phyloP scores from a whole-genome alignment of 35 echinoderm and acorn worm genomes.

The Nesometra sesokonis region DNA sequence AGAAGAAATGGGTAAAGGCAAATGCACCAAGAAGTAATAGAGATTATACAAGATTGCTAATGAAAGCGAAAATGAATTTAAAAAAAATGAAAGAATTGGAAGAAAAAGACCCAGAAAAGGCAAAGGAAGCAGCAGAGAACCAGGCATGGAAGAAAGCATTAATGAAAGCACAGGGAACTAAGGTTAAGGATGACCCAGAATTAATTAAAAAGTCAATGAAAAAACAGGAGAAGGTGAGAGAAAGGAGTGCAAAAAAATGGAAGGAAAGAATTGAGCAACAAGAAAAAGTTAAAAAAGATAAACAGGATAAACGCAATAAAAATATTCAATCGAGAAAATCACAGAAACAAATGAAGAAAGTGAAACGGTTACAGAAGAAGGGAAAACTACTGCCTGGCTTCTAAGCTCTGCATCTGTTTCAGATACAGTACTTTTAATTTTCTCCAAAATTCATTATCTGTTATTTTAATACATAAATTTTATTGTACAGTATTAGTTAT shows the following conservation, averaged over 20 bases:
- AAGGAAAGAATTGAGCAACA: constrained; percentile 42
- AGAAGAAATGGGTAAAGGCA: constrained; percentile 49
- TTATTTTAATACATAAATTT: no score
- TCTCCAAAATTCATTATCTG: no score
- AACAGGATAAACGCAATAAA: constrained; percentile 49
- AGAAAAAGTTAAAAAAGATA: constrained; percentile 40
- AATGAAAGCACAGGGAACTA: constrained; percentile 50
- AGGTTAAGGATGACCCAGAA: constrained; percentile 69
- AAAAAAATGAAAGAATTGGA: constrained; percentile 71
- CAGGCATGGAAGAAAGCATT: constrained; percentile 73
- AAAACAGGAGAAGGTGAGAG: constrained; percentile 60
- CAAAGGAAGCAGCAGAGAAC: constrained; percentile 39
- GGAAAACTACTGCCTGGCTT: constrained; percentile 58
- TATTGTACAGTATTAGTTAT: no score
- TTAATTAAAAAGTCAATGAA: constrained; percentile 85
- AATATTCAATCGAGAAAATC: constrained; percentile 64
- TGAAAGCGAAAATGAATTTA: constrained; percentile 61
- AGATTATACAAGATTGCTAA: constrained; percentile 56
- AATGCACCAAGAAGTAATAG: constrained; percentile 49
- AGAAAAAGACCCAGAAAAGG: constrained; percentile 61
- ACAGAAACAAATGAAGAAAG: constrained; percentile 57
- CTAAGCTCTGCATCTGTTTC: background rate
- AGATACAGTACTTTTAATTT: no score
- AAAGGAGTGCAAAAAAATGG: constrained; percentile 67
- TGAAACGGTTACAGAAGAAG: constrained; percentile 85